Base-by-base conservation (phyloP, 2,797 vertebrate genomes). In the Nothura maculosa region DNA sequence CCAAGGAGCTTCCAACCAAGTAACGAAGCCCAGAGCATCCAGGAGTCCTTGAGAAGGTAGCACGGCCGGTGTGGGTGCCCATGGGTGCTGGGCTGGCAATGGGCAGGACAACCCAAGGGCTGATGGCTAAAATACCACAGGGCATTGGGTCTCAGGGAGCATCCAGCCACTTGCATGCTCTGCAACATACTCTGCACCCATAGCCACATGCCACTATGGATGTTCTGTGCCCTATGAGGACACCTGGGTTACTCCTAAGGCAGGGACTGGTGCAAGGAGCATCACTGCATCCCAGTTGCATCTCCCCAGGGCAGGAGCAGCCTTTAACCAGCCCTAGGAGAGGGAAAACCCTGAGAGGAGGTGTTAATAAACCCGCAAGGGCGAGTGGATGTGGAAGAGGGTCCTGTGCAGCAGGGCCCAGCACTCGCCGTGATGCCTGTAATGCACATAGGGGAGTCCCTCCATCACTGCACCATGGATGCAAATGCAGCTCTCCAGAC, bases 1-100 rank as follows among this genome's bases (percentile, higher is more conserved):
- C n/a, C 32, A 84, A 89, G 6, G 45, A 64, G 72, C 36, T 85
- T 95, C 94, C 96, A 97, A 95, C 40, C 88, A 90, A 95, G 76
- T 95, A 81, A 95, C 69, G 72, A 87, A 81, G 6, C 64, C 81
- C 55, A 13, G 3, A 87, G 80, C 58, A 67, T 79, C 89, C 90
- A 81, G 80, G 80, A 93, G 80, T 76, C 93, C 55, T 85, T 90
- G 82, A 92, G 80, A 81, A 77, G 4, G 82, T 89, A 92, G 87
- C 95, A 94, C 77, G 43, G 80, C 93, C 78, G 40, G 38, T 20
- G 69, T 84, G 69, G 90, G 85, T 91, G 84, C 84, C 73, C 0
- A 0, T 64, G 47, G 76, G 75, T 76, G 64, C 83, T 67, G 43
- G 3, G 10, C 60, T 40, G 52, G 67, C 38, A 40, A 36, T 68